Evolutionary conservation across 2,888 invertebrate species (phyloP).

Genomic region (Lagria hirta): DNA sequence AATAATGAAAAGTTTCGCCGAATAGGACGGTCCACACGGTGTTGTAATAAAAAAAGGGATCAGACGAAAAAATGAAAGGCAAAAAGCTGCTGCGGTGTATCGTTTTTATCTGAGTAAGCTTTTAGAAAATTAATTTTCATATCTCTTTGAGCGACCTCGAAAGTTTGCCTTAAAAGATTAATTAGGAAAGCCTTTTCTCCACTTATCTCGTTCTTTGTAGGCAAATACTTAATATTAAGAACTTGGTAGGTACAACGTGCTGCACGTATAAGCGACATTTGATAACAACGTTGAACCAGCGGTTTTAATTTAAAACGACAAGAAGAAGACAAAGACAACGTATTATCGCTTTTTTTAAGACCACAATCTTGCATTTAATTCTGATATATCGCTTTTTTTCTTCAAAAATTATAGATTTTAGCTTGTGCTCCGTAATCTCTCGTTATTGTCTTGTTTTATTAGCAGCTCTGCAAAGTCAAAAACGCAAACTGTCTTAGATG

Average conservation of each 20-base stretch:
- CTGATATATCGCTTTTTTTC: too few relatives aligned
- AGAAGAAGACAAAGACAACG: slow-evolving; percentile 1
- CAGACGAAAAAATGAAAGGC: slow-evolving; percentile 3
- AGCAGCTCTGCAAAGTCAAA: too few relatives aligned
- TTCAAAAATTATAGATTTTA: too few relatives aligned
- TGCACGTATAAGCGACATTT: slow-evolving; percentile 1
- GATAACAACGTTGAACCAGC: neutral
- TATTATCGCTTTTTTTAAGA: neutral
- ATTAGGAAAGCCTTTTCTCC: slow-evolving; percentile 38
- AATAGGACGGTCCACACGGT: neutral
- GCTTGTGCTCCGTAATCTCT: too few relatives aligned
- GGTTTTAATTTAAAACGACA: slow-evolving; percentile 4
- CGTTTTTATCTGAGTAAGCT: slow-evolving; percentile 30
- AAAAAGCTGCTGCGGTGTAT: slow-evolving; percentile 16
- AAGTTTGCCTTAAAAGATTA: slow-evolving; percentile 42
- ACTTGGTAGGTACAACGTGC: slow-evolving; percentile 1
- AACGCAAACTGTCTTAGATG: too few relatives aligned
- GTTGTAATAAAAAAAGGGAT: slow-evolving; percentile 2
- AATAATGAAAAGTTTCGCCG: neutral
- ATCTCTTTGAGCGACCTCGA: slow-evolving; percentile 41
- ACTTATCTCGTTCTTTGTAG: slow-evolving; percentile 34
- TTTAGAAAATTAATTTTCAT: slow-evolving; percentile 44
- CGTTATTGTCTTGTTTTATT: too few relatives aligned
- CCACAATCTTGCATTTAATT: slow-evolving; percentile 4
- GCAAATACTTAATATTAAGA: too few relatives aligned